phyloP scores from a whole-genome alignment of 2,888 invertebrate genomes.

The Alviniconcha strummeri region DNA sequence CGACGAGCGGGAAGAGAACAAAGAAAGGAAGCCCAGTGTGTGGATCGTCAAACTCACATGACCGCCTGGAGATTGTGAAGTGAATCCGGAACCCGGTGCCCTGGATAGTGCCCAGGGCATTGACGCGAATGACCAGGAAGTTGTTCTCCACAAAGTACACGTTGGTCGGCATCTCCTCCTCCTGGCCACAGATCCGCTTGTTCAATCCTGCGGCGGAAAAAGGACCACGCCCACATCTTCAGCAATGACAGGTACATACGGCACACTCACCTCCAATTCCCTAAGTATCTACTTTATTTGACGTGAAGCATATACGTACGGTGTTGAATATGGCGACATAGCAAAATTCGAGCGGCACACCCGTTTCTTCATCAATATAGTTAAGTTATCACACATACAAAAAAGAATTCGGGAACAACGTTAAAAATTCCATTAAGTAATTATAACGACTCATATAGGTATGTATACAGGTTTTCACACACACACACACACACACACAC shows the following conservation, averaged over 20 bases:
- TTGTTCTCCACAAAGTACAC: conserved; percentile 24
- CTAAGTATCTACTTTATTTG: neutral
- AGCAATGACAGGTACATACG: neutral
- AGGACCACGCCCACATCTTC: neutral
- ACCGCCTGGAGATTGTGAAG: conserved; percentile 29
- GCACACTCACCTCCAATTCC: neutral
- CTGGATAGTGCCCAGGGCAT: conserved; percentile 7
- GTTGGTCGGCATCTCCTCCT: conserved; percentile 26
- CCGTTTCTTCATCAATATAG: neutral
- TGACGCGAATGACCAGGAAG: conserved; percentile 22
- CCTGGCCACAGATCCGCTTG: conserved; percentile 1
- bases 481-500: conserved; percentile 27
- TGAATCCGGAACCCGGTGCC: conserved; percentile 32
- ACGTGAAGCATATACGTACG: neutral
- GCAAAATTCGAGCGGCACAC: neutral
- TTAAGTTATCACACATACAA: neutral
- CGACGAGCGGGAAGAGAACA: too few species aligned
- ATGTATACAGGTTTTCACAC: neutral
- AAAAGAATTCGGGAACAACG: neutral
- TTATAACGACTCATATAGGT: neutral
- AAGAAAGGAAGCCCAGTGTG: too few species aligned
- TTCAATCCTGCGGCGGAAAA: neutral
- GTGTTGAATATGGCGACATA: neutral
- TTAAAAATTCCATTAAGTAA: neutral
- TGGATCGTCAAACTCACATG: neutral